Percentiles rank a stretch among this genome's conserved stretches.
phyloP scores from a whole-genome alignment of 30 jellyfish, hydroid and myxozoan species.

The Turritopsis rubra region DNA sequence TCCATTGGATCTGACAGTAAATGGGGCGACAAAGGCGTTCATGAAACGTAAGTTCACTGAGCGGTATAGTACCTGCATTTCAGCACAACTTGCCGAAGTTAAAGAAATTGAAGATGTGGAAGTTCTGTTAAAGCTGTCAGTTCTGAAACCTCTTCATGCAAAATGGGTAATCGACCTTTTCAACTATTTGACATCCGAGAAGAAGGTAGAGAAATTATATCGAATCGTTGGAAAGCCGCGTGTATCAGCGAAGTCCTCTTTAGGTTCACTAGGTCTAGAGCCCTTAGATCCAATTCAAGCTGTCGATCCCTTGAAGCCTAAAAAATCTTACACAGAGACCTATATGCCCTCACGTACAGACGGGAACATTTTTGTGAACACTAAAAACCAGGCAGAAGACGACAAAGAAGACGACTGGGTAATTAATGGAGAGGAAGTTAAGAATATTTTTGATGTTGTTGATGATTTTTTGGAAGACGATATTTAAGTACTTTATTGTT shows the following conservation, averaged over 20 bases:
- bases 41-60: no score
- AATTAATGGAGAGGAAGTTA: neutral
- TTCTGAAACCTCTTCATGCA: slow-evolving; percentile 19
- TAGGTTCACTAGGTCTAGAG: slow-evolving; percentile 11
- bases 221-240: slow-evolving; percentile 19
- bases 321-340: slow-evolving; percentile 3
- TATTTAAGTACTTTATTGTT: neutral
- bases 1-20: no score
- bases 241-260: neutral
- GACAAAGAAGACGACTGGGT: neutral
- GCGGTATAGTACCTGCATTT: neutral
- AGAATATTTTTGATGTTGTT: neutral
- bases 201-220: slow-evolving; percentile 2
- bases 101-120: neutral
- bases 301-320: neutral
- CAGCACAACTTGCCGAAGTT: slow-evolving; percentile 9
- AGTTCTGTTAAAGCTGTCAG: slow-evolving; percentile 10
- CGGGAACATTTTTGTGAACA: slow-evolving; percentile 2
- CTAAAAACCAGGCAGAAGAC: neutral
- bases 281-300: slow-evolving; percentile 12
- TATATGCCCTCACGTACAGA: slow-evolving; percentile 4
- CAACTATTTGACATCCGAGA: slow-evolving; percentile 17
- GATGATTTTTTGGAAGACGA: neutral
- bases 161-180: slow-evolving; percentile 6
- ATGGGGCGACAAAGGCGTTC: no score